Evolutionary conservation across 1,140 invertebrate species (phyloP), one percentile per base, ranked within the genome.

Genomic region (Chlorops oryzae): DNA sequence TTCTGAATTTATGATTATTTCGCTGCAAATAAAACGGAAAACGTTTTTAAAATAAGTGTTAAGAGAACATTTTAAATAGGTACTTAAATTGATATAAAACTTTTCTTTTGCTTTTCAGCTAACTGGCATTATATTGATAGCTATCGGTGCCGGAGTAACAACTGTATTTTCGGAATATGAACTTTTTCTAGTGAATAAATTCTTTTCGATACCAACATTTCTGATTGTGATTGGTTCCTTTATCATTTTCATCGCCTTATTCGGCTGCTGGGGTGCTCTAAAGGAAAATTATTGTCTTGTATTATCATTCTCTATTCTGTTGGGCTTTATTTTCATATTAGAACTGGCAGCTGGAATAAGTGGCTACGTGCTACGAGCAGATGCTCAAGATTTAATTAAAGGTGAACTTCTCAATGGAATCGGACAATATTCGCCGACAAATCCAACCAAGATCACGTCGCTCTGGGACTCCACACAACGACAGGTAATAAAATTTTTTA

Each of bases 211-310:
- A 21, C 86, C 89, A 13, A 81, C 84, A 17, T 79, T 93, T 38
- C 75, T 90, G 35, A 87, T 92, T 43, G 81, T 87, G 7, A 81
- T 88, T 23, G 90, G 90, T 7, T 65, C 80, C 2, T 81, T 91
- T 32, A 83, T 91, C 37, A 88, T 91, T 63, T 65, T 91, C 43
- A 85, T 91, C 28, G 81, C 88, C 0, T 90, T 90, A 73, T 85
- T 90, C 54, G 90, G 90, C 56, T 93, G 90, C 72, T 92, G 88
- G 71, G 90, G 90, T 23, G 89, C 89, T 1, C 76, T 85, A 25
- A 84, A 81, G 63, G 88, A 92, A 68, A 90, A 83, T 65, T 83
- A 88, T 57, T 88, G 86, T 63, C 84, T 92, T 80, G 80, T 88
- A 23, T 75, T 88, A 32, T 85, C 82, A 60, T 94, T 90, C 73